Evolutionary conservation across 2,113 vertebrate genomes (phyloP).

Genomic region (Sphyrna mokarran): DNA sequence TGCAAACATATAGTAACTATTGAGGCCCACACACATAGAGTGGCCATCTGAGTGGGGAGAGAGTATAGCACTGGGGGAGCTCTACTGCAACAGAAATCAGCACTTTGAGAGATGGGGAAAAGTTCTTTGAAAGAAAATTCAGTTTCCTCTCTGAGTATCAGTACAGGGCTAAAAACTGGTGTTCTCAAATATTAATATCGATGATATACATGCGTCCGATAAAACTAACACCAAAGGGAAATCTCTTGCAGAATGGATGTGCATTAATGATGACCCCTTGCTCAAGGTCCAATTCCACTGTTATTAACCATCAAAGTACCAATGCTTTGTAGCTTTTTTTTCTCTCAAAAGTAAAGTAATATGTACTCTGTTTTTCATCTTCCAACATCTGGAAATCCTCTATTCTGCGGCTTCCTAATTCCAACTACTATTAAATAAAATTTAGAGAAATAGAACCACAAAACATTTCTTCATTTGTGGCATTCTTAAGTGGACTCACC

Average conservation of each 20-base stretch:
- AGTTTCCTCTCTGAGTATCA: background rate
- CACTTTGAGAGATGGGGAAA: background rate
- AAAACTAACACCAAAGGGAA: background rate
- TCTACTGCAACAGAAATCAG: background rate
- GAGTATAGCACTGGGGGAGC: background rate
- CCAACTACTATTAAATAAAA: background rate
- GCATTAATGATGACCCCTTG: background rate
- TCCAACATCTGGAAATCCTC: constrained; percentile 6
- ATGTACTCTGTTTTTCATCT: background rate
- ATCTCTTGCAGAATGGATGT: background rate
- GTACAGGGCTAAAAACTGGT: background rate
- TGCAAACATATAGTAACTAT: background rate
- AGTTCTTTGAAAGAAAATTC: background rate
- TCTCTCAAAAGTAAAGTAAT: background rate
- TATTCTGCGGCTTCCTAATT: constrained; percentile 20
- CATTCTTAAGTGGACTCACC: background rate
- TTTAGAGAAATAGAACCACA: constrained; percentile 25
- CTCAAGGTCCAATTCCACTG: background rate
- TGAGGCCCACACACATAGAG: background rate
- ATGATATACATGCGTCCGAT: background rate
- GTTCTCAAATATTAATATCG: background rate
- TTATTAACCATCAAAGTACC: background rate
- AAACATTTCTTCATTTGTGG: constrained; percentile 24
- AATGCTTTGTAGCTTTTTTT: background rate
- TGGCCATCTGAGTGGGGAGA: background rate